Conservation (phyloP, 2,888 invertebrate genomes). For the Caenorhabditis sp. region DNA sequence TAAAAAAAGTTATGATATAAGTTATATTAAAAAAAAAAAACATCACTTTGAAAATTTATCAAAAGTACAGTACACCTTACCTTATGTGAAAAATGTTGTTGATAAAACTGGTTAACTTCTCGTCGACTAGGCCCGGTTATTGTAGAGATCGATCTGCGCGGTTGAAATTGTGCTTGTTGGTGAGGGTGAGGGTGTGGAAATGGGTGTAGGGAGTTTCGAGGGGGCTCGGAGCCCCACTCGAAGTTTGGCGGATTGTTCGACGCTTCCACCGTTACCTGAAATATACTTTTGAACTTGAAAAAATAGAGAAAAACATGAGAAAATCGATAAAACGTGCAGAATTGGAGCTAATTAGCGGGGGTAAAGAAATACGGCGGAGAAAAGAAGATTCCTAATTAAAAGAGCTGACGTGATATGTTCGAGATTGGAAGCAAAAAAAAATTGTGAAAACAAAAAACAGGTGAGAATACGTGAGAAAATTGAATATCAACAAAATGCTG, state of each 20-base stretch:
- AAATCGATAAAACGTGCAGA: no score
- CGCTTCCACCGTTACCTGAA: background rate
- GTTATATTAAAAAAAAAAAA: no score
- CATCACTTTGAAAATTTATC: no score
- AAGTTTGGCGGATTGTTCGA: background rate
- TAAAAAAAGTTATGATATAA: no score
- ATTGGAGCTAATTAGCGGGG: no score
- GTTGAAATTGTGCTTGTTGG: conserved; percentile 10
- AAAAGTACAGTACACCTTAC: conserved; percentile 13
- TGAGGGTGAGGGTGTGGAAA: background rate
- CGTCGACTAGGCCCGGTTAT: conserved; percentile 37
- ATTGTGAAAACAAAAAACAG: background rate
- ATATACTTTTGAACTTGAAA: no score
- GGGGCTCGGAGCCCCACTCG: background rate
- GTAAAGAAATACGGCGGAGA: no score
- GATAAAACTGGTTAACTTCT: conserved; percentile 41
- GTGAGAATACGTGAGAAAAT: background rate
- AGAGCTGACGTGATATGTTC: no score
- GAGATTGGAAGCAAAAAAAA: background rate
- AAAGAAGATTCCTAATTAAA: no score
- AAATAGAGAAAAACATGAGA: no score
- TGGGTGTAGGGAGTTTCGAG: background rate
- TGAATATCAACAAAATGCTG: no score
- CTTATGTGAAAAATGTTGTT: conserved; percentile 32
- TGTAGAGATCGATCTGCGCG: conserved; percentile 45